Evolutionary conservation across 1,140 invertebrate species (phyloP).

Genomic region (Pemphigus obesinymphae): DNA sequence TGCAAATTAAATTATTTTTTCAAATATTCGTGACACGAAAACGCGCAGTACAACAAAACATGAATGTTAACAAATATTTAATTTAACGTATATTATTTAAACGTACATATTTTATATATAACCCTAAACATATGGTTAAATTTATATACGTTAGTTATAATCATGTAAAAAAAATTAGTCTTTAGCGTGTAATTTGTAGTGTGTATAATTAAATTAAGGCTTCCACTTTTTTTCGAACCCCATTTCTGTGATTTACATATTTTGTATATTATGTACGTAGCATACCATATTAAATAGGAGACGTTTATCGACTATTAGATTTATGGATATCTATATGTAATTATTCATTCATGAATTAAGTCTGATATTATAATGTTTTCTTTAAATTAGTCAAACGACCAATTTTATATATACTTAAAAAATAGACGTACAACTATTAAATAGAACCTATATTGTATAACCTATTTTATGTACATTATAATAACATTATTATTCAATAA

Average conservation of each 20-base stretch:
- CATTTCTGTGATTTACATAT: constrained; percentile 32
- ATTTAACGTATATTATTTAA: background rate
- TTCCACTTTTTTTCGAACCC: constrained; percentile 6
- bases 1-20: background rate
- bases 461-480: constrained; percentile 4
- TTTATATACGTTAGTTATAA: background rate
- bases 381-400: constrained; percentile 27
- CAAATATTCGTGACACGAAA: background rate
- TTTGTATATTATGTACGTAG: background rate
- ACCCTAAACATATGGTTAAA: background rate
- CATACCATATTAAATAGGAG: background rate
- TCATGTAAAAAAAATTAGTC: background rate
- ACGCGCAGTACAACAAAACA: background rate
- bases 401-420: background rate
- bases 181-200: constrained; percentile 10
- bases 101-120: background rate
- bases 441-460: background rate
- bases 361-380: constrained; percentile 16
- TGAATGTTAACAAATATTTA: background rate
- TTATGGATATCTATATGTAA: background rate
- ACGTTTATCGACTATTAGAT: background rate
- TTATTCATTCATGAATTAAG: constrained; percentile 28
- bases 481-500: background rate
- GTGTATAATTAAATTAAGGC: constrained; percentile 13
- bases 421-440: background rate